Conservation (phyloP, 2,888 invertebrate species). For the Rapana venosa region DNA sequence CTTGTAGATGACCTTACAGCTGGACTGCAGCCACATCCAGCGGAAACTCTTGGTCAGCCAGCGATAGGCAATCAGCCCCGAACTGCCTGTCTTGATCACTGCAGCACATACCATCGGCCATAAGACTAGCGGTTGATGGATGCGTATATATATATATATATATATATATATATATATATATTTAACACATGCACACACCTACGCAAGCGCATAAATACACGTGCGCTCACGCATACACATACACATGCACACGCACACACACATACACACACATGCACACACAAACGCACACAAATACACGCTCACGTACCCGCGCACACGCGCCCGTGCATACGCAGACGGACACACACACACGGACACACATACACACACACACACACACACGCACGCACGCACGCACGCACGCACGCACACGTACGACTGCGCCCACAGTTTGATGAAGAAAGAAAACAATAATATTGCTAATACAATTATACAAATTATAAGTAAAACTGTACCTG, state of each 20-base stretch:
- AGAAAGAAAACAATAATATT: too few species aligned
- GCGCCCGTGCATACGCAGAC: not conserved
- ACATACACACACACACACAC: not conserved
- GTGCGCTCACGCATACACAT: not conserved
- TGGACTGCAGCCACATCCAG: conserved; percentile 99
- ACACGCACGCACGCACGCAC: not conserved
- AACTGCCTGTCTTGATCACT: conserved; percentile 99
- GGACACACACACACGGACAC: not conserved
- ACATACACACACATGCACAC: not conserved
- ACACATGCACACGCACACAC: not conserved
- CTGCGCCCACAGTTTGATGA: not conserved
- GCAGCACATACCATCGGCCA: conserved; percentile 55
- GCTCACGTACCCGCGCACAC: not conserved
- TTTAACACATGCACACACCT: not conserved
- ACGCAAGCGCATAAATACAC: not conserved
- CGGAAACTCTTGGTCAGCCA: conserved; percentile 93
- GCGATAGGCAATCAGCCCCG: conserved; percentile 99
- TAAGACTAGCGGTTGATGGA: too few species aligned
- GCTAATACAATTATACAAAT: too few species aligned
- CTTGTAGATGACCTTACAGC: conserved; percentile 97
- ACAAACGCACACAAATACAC: not conserved
- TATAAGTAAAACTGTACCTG: too few species aligned
- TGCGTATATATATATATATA: too few species aligned
- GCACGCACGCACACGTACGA: not conserved
- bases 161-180: too few species aligned